Conservation (phyloP, 2,888 invertebrate species). For the Dynastes tityus region DNA sequence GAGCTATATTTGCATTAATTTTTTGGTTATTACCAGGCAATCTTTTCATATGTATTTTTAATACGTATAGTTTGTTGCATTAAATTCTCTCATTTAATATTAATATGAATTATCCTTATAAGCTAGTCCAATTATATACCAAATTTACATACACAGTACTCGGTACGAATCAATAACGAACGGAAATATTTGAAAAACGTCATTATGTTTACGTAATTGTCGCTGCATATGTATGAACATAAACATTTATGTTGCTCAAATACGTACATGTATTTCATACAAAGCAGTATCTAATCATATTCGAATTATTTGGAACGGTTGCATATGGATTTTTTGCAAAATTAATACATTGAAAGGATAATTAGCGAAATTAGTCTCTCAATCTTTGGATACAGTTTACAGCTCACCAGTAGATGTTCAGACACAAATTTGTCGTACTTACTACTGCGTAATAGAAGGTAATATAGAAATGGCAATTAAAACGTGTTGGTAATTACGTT, state of each 20-base stretch:
- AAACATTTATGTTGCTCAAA: not conserved
- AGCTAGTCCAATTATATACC: conserved; percentile 20
- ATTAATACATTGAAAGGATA: conserved; percentile 17
- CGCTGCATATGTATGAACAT: not conserved
- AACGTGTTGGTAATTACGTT: conserved; percentile 1
- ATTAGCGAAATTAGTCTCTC: conserved; percentile 18
- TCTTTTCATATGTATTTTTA: no score
- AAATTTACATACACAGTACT: conserved; percentile 42
- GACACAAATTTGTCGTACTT: not conserved
- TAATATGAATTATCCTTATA: not conserved
- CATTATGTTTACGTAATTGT: conserved; percentile 41
- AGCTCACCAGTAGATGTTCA: not conserved
- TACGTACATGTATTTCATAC: not conserved
- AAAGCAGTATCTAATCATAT: conserved; percentile 19
- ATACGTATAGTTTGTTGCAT: no score
- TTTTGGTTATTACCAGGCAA: no score
- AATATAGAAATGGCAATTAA: conserved; percentile 10
- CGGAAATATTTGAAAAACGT: conserved; percentile 33
- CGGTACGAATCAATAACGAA: conserved; percentile 22
- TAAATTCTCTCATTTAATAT: not conserved
- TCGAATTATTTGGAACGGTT: conserved; percentile 23
- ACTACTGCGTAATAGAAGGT: not conserved
- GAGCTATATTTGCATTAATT: no score
- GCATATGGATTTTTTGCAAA: conserved; percentile 1
- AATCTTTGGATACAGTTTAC: not conserved